Percentiles rank a stretch among this genome's conserved stretches.
Conservation (phyloP, 2,797 vertebrate species). For the Monodelphis domestica region DNA sequence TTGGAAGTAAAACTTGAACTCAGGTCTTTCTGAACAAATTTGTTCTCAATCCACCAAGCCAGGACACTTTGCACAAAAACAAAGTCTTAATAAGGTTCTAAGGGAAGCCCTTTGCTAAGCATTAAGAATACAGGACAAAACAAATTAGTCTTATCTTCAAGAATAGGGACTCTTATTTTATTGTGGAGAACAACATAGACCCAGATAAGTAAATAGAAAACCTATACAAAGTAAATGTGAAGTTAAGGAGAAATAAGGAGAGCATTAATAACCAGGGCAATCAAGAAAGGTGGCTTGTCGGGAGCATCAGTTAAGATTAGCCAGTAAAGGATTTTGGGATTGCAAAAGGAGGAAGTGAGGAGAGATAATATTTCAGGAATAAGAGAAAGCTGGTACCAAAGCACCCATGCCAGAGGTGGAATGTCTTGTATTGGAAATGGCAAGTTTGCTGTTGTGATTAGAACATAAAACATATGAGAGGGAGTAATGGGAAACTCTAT, state of each 20-base stretch:
- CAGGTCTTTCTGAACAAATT: background rate
- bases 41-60: background rate
- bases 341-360: background rate
- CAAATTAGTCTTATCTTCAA: too few species aligned
- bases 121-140: too few species aligned
- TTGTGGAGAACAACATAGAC: too few species aligned
- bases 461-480: background rate
- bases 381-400: background rate
- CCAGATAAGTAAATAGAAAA: background rate
- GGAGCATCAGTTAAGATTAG: background rate
- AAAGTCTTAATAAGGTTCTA: background rate
- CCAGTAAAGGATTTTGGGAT: background rate
- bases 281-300: background rate
- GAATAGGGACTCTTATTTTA: too few species aligned
- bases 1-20: conserved; percentile 6
- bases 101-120: background rate
- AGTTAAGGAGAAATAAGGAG: background rate
- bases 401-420: background rate
- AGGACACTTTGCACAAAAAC: too few species aligned
- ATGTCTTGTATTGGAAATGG: background rate
- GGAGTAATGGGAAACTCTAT: background rate
- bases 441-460: background rate
- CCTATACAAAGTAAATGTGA: background rate
- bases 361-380: background rate
- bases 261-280: background rate